Evolutionary conservation across 2,888 invertebrate species (phyloP).

Genomic region (Limnephilus rhombicus): DNA sequence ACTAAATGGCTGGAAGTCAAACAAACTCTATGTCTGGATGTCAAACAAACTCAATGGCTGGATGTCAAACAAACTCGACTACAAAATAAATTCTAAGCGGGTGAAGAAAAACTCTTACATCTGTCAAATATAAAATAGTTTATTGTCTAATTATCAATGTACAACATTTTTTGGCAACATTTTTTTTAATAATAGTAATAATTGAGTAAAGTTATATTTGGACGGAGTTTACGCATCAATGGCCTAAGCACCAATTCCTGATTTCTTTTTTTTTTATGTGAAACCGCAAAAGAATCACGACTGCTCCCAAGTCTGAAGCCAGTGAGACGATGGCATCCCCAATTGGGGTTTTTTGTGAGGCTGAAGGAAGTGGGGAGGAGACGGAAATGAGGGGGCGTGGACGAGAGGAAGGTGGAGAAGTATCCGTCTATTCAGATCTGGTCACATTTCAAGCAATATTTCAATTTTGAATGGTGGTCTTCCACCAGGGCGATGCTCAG

Average conservation of each 20-base stretch:
- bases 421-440: no score
- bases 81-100: slow-evolving; percentile 39
- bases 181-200: not conserved
- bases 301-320: no score
- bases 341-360: no score
- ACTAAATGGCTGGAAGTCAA: slow-evolving; percentile 24
- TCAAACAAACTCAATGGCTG: slow-evolving; percentile 27
- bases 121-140: slow-evolving; percentile 38
- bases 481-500: no score
- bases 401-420: no score
- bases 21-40: slow-evolving; percentile 31
- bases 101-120: slow-evolving; percentile 28
- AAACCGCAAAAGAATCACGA: no score
- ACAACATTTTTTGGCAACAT: slow-evolving; percentile 3
- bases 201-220: slow-evolving; percentile 2
- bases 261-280: not conserved
- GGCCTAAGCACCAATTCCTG: not conserved
- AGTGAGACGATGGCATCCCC: no score
- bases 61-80: slow-evolving; percentile 41
- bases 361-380: no score
- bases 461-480: no score
- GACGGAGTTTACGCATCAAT: not conserved
- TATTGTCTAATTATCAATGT: slow-evolving; percentile 40
- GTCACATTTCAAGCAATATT: no score
- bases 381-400: no score